Conservation (phyloP, 2,113 vertebrate genomes). For the Martes martes region DNA sequence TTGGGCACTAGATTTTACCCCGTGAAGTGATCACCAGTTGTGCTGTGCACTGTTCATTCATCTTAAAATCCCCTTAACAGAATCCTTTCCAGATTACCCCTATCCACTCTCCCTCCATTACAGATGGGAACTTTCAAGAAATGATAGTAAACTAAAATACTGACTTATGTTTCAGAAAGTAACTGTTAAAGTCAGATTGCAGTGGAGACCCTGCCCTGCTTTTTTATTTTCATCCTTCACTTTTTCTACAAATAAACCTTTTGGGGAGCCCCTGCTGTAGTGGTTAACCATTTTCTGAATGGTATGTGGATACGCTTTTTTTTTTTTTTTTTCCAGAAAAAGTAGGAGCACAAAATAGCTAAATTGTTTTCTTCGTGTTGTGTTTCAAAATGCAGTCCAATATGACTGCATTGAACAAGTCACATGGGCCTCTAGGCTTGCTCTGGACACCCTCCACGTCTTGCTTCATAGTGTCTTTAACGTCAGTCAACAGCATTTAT, state of each 20-base stretch:
- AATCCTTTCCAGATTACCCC: background rate
- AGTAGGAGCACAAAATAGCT: background rate
- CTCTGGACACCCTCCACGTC: background rate
- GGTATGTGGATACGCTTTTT: background rate
- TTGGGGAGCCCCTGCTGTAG: background rate
- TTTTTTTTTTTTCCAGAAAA: constrained; percentile 21
- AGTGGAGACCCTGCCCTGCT: background rate
- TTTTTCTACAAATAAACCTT: background rate
- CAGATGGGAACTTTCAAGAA: background rate
- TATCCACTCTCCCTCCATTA: background rate
- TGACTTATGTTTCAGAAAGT: background rate
- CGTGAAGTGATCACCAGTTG: background rate
- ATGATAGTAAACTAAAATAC: background rate
- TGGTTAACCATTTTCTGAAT: background rate
- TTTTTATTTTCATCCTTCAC: background rate
- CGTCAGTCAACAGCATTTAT: background rate
- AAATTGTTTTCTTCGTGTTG: constrained; percentile 27
- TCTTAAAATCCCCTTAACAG: background rate
- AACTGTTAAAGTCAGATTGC: background rate
- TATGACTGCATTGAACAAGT: background rate
- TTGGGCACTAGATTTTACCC: background rate
- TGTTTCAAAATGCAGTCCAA: background rate
- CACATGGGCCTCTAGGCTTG: background rate
- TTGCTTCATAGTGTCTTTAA: background rate
- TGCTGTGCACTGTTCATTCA: background rate